Evolutionary conservation across 2,888 invertebrate species (phyloP).

Genomic region (Aplocera efformata): DNA sequence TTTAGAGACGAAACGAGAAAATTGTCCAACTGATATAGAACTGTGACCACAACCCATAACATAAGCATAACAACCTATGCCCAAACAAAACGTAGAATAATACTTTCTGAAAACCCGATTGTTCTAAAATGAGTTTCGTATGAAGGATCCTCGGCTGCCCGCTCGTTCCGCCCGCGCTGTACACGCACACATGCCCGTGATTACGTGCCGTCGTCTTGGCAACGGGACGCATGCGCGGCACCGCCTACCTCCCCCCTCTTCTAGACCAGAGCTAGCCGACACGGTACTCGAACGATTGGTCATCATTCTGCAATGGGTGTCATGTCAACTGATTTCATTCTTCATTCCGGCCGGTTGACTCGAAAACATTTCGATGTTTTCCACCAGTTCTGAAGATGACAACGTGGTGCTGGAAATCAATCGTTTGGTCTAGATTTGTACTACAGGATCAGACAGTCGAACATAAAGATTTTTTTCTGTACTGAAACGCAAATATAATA

Average conservation of each 20-base stretch:
- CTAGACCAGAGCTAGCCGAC: conserved; percentile 42
- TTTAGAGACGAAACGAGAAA: too few relatives aligned
- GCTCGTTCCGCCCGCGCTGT: conserved; percentile 8
- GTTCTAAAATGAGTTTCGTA: not conserved
- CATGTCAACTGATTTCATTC: conserved; percentile 19
- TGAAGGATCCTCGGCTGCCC: not conserved
- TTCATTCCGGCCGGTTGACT: conserved; percentile 2
- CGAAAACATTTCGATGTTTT: not conserved
- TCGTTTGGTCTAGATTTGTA: too few relatives aligned
- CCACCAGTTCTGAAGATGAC: too few relatives aligned
- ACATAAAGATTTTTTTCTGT: too few relatives aligned
- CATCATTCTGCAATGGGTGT: conserved; percentile 24
- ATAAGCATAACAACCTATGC: too few relatives aligned
- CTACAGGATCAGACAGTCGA: too few relatives aligned
- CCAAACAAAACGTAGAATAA: too few relatives aligned
- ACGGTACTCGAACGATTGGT: conserved; percentile 32
- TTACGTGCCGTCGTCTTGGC: conserved; percentile 83
- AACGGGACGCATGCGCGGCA: conserved; percentile 80
- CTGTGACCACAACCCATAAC: too few relatives aligned
- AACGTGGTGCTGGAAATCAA: too few relatives aligned
- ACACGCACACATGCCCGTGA: conserved; percentile 52
- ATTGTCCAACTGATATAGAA: too few relatives aligned
- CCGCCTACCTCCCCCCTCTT: conserved; percentile 63
- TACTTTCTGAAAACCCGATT: too few relatives aligned
- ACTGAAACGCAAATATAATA: too few relatives aligned